These are phyloP conservation scores for Myotis pilosus DNA, from an alignment of 2,797 vertebrate genomes.

Conservation along the genomic window DNA sequence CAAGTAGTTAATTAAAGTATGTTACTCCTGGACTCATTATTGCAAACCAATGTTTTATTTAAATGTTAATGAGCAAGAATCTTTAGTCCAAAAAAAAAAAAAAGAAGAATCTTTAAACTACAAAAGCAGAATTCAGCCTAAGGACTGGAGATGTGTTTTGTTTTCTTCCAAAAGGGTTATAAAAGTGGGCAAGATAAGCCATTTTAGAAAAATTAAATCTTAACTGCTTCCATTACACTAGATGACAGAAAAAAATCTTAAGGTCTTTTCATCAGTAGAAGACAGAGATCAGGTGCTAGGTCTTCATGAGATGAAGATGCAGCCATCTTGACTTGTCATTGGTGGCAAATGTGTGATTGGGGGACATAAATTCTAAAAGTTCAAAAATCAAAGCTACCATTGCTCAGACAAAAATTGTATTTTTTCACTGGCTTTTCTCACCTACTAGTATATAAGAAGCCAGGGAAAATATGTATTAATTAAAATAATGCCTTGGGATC, in stretches of 20 bases:
- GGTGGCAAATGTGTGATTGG: background rate
- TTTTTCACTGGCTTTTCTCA: background rate
- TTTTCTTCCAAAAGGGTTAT: background rate
- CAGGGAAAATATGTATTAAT: background rate
- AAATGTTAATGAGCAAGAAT: slow-evolving; percentile 35
- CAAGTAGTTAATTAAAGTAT: slow-evolving; percentile 66
- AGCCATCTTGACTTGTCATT: background rate
- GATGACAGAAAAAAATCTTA: background rate
- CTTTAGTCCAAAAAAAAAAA: background rate
- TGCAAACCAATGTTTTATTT: slow-evolving; percentile 49
- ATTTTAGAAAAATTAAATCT: background rate
- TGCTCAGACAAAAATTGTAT: background rate
- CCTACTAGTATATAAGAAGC: background rate
- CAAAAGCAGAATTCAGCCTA: background rate
- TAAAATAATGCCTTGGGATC: background rate
- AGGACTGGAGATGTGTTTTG: background rate
- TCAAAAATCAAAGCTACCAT: background rate
- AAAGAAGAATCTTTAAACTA: background rate
- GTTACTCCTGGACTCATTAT: slow-evolving; percentile 37
- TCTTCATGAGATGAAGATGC: background rate
- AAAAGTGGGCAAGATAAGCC: background rate
- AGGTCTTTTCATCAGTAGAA: background rate
- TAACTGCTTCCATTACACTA: background rate
- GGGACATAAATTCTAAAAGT: background rate
- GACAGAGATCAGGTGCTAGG: background rate